A percentile compares a stretch with the other conserved stretches of the same genome.
Conservation (phyloP, 2,888 invertebrate genomes). For the Nephrotoma guestfalica region DNA sequence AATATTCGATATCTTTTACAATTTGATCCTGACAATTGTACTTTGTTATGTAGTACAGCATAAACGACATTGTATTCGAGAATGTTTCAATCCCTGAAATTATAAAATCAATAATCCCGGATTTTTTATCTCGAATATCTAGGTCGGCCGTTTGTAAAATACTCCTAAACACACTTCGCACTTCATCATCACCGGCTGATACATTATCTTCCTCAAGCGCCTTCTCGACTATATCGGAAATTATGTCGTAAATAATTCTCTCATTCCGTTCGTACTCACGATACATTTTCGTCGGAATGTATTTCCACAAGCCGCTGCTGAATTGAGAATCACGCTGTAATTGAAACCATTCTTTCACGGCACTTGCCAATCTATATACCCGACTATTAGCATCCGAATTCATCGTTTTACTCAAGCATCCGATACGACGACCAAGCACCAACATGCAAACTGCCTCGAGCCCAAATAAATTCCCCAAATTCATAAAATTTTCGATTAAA, state of each 20-base stretch:
- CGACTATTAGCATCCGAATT: constrained; percentile 35
- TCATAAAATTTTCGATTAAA: constrained; percentile 50
- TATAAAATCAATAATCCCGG: constrained; percentile 73
- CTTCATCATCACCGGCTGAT: constrained; percentile 36
- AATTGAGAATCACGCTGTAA: constrained; percentile 70
- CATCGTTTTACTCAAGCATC: constrained; percentile 43
- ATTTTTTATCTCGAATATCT: constrained; percentile 68
- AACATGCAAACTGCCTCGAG: constrained; percentile 69
- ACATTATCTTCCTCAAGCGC: constrained; percentile 40
- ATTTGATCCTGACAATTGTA: constrained; percentile 52
- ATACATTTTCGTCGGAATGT: constrained; percentile 58
- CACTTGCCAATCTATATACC: constrained; percentile 48
- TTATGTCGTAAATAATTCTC: constrained; percentile 67
- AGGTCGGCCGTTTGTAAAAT: constrained; percentile 56
- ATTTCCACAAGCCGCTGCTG: constrained; percentile 70
- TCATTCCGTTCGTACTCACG: constrained; percentile 55
- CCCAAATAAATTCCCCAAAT: constrained; percentile 61
- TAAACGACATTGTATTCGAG: constrained; percentile 66
- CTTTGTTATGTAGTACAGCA: constrained; percentile 57
- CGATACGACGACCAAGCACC: constrained; percentile 64
- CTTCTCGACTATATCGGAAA: constrained; percentile 61
- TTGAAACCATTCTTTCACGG: constrained; percentile 61
- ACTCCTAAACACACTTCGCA: constrained; percentile 59
- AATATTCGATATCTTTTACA: constrained; percentile 43
- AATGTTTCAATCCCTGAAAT: constrained; percentile 77